phyloP scores from a whole-genome alignment of 2,888 invertebrate species.

The Ormia ochracea region DNA sequence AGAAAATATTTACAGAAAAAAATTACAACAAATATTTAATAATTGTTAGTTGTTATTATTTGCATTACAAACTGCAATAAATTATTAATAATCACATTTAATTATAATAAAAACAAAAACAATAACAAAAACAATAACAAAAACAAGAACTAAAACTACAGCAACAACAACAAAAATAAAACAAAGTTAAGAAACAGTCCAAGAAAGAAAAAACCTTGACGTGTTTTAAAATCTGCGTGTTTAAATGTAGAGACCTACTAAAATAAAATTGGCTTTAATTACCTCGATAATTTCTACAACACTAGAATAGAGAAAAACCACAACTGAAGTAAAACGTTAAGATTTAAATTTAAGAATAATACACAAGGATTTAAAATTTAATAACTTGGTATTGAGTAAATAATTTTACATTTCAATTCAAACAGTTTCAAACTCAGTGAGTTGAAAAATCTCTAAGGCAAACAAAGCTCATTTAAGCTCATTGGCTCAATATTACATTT shows the following conservation, averaged over 20 bases:
- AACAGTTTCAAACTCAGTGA: not conserved
- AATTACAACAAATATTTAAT: slow-evolving; percentile 9
- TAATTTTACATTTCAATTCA: slow-evolving; percentile 1
- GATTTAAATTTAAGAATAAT: slow-evolving; percentile 14
- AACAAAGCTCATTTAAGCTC: too few species aligned
- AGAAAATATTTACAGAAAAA: slow-evolving; percentile 12
- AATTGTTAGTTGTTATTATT: slow-evolving; percentile 42
- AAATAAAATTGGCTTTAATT: slow-evolving; percentile 54
- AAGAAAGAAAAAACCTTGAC: slow-evolving; percentile 53
- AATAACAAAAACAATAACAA: slow-evolving; percentile 6
- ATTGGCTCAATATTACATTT: too few species aligned
- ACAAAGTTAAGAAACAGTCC: not conserved
- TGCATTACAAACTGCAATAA: slow-evolving; percentile 61
- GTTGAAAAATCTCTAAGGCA: not conserved
- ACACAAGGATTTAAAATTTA: not conserved
- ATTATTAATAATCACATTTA: slow-evolving; percentile 58
- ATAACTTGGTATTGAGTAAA: not conserved
- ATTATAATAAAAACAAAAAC: slow-evolving; percentile 25
- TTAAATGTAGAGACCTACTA: slow-evolving; percentile 46
- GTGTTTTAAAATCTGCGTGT: slow-evolving; percentile 59
- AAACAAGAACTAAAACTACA: not conserved
- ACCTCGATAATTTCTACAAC: slow-evolving; percentile 45
- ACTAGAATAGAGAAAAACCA: not conserved
- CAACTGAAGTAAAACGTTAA: slow-evolving; percentile 2
- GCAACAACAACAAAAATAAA: not conserved